These are phyloP conservation scores for Helicolenus hilgendorfi DNA, from an alignment of 2,797 vertebrate genomes.

Conservation along the genomic window DNA sequence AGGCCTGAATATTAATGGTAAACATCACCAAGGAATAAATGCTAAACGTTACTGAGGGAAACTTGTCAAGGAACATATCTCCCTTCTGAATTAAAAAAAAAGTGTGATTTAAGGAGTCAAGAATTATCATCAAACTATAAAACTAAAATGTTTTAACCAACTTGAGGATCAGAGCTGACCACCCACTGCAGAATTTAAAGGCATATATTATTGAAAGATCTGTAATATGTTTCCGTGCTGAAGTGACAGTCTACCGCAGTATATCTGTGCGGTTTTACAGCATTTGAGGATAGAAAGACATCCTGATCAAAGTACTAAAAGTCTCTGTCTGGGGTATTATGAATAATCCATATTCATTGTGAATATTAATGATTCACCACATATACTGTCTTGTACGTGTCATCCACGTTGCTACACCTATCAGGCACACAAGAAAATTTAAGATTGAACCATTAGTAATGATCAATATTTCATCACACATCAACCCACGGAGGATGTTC, in stretches of 20 bases:
- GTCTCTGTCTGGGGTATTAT: conserved; percentile 51
- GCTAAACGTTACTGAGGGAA: conserved; percentile 1
- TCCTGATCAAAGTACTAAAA: conserved; percentile 54
- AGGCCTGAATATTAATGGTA: conserved; percentile 63
- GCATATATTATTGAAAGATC: conserved; percentile 40
- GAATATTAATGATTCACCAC: conserved; percentile 84
- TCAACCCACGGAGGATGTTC: conserved; percentile 54
- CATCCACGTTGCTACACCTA: conserved; percentile 71
- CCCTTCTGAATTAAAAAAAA: background rate
- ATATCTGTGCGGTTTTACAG: conserved; percentile 41
- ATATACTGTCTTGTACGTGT: conserved; percentile 69
- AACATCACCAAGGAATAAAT: conserved; percentile 15
- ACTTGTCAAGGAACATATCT: conserved; percentile 4
- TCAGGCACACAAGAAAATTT: conserved; percentile 66
- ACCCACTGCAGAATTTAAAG: conserved; percentile 33
- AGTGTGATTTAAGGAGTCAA: background rate
- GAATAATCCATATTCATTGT: conserved; percentile 75
- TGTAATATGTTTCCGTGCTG: conserved; percentile 17
- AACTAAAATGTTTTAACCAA: conserved; percentile 2
- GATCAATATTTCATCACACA: conserved; percentile 82
- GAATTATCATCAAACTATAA: background rate
- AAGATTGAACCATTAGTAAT: conserved; percentile 76
- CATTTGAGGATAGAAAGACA: conserved; percentile 31
- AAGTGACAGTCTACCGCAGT: conserved; percentile 14
- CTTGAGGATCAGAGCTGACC: conserved; percentile 20